These are phyloP conservation scores for Cecropterus lyciades DNA, from an alignment of 1,140 invertebrate species.

Conservation along the genomic window DNA sequence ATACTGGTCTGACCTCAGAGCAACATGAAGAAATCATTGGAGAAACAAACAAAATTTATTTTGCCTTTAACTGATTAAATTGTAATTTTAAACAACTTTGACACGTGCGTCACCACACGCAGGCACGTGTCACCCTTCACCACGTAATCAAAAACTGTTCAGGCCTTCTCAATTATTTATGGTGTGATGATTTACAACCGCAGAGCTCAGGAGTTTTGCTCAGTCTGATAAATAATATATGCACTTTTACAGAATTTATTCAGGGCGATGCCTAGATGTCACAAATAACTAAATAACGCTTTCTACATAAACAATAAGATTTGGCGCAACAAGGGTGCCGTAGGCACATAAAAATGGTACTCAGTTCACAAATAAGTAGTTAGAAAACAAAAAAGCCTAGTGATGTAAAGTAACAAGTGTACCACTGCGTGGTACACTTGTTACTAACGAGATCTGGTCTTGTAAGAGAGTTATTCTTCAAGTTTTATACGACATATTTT, in stretches of 20 bases:
- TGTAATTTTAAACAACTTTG: slow-evolving; percentile 46
- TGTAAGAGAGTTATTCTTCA: no score
- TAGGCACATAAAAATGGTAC: no score
- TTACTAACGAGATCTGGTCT: no score
- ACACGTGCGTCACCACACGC: slow-evolving; percentile 53
- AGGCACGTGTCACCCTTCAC: slow-evolving; percentile 54
- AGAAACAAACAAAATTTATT: neutral
- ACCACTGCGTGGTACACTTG: no score
- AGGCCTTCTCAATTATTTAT: slow-evolving; percentile 42
- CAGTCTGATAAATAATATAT: slow-evolving; percentile 9
- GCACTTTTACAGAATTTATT: neutral
- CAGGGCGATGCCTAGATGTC: neutral
- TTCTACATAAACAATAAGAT: neutral
- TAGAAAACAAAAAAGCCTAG: no score
- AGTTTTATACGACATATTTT: no score
- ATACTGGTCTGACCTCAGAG: no score
- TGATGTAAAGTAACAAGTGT: no score
- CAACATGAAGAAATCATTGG: no score
- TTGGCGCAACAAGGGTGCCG: no score
- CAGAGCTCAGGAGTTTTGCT: slow-evolving; percentile 12
- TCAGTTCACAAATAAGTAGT: no score
- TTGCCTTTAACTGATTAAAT: slow-evolving; percentile 39
- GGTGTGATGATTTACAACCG: slow-evolving; percentile 41
- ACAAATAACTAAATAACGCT: neutral
- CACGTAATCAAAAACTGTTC: slow-evolving; percentile 44